Evolutionary conservation across 1,140 invertebrate species (phyloP).

Genomic region (Chrysomallon squamiferum): DNA sequence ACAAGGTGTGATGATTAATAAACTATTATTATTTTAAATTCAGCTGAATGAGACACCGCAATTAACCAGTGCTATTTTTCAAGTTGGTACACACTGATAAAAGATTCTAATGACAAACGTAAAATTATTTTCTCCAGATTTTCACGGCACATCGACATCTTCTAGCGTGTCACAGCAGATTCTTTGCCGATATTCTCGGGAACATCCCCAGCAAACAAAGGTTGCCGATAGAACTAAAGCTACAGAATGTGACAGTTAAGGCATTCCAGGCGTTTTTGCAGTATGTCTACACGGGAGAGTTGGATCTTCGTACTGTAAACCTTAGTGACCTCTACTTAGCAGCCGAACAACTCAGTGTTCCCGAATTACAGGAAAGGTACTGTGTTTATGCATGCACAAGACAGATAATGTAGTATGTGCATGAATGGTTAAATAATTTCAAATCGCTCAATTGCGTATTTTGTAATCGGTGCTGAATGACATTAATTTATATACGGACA

Average conservation of each 20-base stretch:
- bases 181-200: slow-evolving; percentile 28
- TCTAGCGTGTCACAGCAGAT: slow-evolving; percentile 31
- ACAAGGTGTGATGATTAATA: too few relatives aligned
- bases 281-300: slow-evolving; percentile 18
- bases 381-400: background rate
- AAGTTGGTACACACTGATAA: too few relatives aligned
- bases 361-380: background rate
- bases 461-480: too few relatives aligned
- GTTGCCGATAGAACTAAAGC: slow-evolving; percentile 29
- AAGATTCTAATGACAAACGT: too few relatives aligned
- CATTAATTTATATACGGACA: too few relatives aligned
- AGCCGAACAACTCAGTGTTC: background rate
- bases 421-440: too few relatives aligned
- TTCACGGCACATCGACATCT: slow-evolving; percentile 34
- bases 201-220: slow-evolving; percentile 10
- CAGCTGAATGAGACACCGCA: too few relatives aligned
- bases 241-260: slow-evolving; percentile 21
- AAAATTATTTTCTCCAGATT: slow-evolving; percentile 4
- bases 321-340: background rate
- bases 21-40: too few relatives aligned
- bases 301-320: slow-evolving; percentile 6
- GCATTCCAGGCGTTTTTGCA: slow-evolving; percentile 26
- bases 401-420: background rate
- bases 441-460: too few relatives aligned
- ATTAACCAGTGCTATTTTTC: too few relatives aligned